Percentiles rank a stretch among this genome's conserved stretches.
Evolutionary conservation across 2,888 invertebrate genomes (phyloP).

Genomic region (Podotricha telesiphe): DNA sequence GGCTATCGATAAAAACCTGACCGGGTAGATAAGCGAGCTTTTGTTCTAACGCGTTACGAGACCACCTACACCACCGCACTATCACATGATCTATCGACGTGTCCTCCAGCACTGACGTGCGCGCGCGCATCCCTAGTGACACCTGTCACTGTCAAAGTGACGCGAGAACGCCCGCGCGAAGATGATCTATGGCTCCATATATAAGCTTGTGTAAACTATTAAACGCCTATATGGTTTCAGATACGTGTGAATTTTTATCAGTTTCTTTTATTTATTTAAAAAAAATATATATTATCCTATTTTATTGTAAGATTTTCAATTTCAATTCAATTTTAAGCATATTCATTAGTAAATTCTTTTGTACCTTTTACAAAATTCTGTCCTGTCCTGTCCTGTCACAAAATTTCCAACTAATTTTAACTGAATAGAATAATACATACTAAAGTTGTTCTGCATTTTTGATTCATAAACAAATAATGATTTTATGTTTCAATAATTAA

Average conservation of each 20-base stretch:
- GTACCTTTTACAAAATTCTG: too few relatives aligned
- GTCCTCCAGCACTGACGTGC: conserved; percentile 61
- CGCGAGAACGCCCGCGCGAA: conserved; percentile 72
- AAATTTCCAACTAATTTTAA: too few relatives aligned
- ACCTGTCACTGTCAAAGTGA: conserved; percentile 79
- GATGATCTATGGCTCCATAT: conserved; percentile 39
- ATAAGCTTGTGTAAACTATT: conserved; percentile 26
- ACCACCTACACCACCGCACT: conserved; percentile 75
- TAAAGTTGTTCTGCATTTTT: too few relatives aligned
- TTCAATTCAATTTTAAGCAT: too few relatives aligned
- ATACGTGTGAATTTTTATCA: neutral
- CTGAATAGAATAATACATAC: too few relatives aligned
- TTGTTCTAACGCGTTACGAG: conserved; percentile 61
- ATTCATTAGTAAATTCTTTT: too few relatives aligned
- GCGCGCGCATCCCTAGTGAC: conserved; percentile 72
- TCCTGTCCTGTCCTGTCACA: too few relatives aligned
- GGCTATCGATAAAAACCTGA: conserved; percentile 51
- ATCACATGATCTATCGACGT: conserved; percentile 76
- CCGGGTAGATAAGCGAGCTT: conserved; percentile 67
- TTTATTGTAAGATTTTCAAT: neutral
- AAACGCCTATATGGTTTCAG: neutral
- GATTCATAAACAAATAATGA: too few relatives aligned
- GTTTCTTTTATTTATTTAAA: neutral
- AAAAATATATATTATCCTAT: neutral
- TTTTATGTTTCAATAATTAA: too few relatives aligned